A percentile compares a stretch with the other conserved stretches of the same genome.
Conservation (phyloP, 2,888 invertebrate genomes). For the Noctua janthina region DNA sequence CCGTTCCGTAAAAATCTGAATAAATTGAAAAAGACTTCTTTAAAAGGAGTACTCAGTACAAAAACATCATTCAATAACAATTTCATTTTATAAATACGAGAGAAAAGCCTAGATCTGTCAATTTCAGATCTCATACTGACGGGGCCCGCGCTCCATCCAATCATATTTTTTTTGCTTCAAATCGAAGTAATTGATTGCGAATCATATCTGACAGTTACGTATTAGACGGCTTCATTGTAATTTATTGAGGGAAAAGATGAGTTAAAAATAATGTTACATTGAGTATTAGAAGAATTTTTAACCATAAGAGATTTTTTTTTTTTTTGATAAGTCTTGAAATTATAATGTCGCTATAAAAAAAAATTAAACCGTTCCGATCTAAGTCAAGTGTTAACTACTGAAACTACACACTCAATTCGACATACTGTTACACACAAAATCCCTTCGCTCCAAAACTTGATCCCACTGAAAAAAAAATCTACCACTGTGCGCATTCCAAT, state of each 20-base stretch:
- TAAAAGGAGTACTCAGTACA: conserved; percentile 4
- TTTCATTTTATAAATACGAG: conserved; percentile 47
- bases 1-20: neutral
- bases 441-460: conserved; percentile 34
- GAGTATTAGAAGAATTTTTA: conserved; percentile 14
- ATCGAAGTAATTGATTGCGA: conserved; percentile 62
- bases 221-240: conserved; percentile 52
- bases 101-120: conserved; percentile 64
- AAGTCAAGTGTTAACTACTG: conserved; percentile 19
- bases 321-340: neutral
- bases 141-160: conserved; percentile 45
- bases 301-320: neutral
- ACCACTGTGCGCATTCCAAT: conserved; percentile 71
- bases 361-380: neutral
- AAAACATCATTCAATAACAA: conserved; percentile 31
- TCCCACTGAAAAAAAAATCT: conserved; percentile 53
- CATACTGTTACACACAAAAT: conserved; percentile 56
- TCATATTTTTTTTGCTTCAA: conserved; percentile 50
- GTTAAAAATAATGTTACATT: conserved; percentile 22
- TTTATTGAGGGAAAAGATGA: conserved; percentile 44
- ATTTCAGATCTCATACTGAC: conserved; percentile 54
- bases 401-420: conserved; percentile 52
- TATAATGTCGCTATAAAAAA: neutral
- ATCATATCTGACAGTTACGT: conserved; percentile 58
- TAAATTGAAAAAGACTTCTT: conserved; percentile 5